A percentile compares a stretch with the other conserved stretches of the same genome.
Evolutionary conservation across 2,113 vertebrate species (phyloP).

Genomic region (Hyla sarda): DNA sequence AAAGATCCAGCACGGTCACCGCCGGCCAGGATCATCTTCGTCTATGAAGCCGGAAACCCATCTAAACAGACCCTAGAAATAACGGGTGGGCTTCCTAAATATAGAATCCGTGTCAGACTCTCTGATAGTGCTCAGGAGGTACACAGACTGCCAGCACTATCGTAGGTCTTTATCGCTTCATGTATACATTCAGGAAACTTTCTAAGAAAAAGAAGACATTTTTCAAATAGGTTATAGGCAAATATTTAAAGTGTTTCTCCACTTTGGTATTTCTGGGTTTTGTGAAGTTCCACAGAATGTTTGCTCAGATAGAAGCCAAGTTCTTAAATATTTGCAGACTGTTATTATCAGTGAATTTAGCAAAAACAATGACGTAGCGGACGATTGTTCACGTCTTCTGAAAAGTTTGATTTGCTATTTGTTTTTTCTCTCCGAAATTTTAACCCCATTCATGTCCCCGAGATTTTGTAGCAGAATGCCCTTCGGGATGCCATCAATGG

Average conservation of each 20-base stretch:
- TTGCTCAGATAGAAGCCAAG: slow-evolving; percentile 75
- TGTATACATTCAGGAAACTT: slow-evolving; percentile 60
- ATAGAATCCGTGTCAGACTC: not conserved
- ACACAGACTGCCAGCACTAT: not conserved
- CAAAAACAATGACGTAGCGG: slow-evolving; percentile 68
- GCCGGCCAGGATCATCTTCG: no score
- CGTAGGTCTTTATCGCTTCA: slow-evolving; percentile 8
- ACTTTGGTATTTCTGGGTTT: slow-evolving; percentile 70
- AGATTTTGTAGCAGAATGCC: not conserved
- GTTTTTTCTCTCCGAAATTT: not conserved
- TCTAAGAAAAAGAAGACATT: slow-evolving; percentile 71
- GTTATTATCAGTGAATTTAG: slow-evolving; percentile 72
- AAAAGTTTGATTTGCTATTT: not conserved
- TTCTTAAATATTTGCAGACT: slow-evolving; percentile 69
- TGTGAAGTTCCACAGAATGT: slow-evolving; percentile 72
- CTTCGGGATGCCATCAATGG: not conserved
- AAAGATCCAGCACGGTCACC: no score
- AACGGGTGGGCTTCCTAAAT: slow-evolving; percentile 25
- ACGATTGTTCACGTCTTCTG: slow-evolving; percentile 57
- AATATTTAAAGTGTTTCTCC: slow-evolving; percentile 66
- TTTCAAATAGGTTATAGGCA: slow-evolving; percentile 66
- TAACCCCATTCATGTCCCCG: not conserved
- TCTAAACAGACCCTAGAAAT: not conserved
- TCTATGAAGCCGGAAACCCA: not conserved
- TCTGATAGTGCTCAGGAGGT: not conserved